phyloP scores from a whole-genome alignment of 2,888 invertebrate species.

The Mantis religiosa region DNA sequence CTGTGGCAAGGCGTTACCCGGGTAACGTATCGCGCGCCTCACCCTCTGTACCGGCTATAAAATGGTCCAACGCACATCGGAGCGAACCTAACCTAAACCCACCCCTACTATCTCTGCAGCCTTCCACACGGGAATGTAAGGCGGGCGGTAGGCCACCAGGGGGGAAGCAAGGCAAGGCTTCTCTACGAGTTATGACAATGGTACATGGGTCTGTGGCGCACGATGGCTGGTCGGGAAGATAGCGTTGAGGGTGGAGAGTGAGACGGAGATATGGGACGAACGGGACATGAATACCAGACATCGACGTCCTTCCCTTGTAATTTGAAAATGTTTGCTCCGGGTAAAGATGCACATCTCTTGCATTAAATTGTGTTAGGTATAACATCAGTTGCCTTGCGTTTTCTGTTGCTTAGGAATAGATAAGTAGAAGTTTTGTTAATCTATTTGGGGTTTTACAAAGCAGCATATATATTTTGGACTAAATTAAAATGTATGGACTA shows the following conservation, averaged over 20 bases:
- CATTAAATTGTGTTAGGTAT: too few relatives aligned
- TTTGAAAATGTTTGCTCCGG: too few relatives aligned
- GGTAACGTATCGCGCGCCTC: slow-evolving; percentile 12
- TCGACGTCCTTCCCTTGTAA: too few relatives aligned
- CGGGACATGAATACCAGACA: slow-evolving; percentile 6
- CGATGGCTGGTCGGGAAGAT: not conserved
- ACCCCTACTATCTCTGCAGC: not conserved
- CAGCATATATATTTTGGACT: too few relatives aligned
- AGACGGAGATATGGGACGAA: not conserved
- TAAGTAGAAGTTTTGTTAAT: too few relatives aligned
- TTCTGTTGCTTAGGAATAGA: too few relatives aligned
- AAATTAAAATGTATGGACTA: too few relatives aligned
- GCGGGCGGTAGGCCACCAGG: slow-evolving; percentile 6
- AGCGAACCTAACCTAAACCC: slow-evolving; percentile 4
- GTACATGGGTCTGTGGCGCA: not conserved
- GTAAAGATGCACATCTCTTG: too few relatives aligned
- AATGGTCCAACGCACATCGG: slow-evolving; percentile 19
- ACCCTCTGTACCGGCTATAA: slow-evolving; percentile 7
- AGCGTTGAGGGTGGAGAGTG: not conserved
- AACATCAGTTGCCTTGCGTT: too few relatives aligned
- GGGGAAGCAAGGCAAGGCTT: not conserved
- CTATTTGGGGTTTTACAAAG: too few relatives aligned
- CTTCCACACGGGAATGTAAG: slow-evolving; percentile 4
- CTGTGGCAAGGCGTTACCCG: slow-evolving; percentile 25
- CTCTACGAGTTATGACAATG: slow-evolving; percentile 13